Evolutionary conservation across 2,113 vertebrate species (phyloP).

Genomic region (Tragulus kanchil): DNA sequence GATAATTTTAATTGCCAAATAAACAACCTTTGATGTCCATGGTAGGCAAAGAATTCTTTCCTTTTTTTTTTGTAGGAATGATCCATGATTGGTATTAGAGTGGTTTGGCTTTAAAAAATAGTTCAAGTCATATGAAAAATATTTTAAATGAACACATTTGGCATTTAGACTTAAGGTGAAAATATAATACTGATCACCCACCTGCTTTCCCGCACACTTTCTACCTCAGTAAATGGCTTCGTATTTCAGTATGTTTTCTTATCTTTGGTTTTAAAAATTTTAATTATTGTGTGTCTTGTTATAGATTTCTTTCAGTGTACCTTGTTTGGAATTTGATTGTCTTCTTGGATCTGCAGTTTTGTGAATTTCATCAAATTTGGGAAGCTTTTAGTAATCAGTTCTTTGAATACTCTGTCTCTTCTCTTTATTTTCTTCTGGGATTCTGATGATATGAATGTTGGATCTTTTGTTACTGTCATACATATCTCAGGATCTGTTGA

Average conservation of each 20-base stretch:
- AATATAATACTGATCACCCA: neutral
- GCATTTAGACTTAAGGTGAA: neutral
- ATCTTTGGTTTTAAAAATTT: neutral
- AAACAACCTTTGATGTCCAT: neutral
- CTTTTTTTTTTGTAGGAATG: neutral
- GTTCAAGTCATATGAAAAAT: neutral
- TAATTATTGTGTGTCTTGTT: neutral
- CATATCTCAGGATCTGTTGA: neutral
- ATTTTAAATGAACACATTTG: neutral
- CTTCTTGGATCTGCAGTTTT: neutral
- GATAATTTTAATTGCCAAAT: neutral
- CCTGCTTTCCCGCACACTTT: neutral
- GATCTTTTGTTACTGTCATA: neutral
- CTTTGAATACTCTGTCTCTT: neutral
- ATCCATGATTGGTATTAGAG: neutral
- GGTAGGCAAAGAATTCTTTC: neutral
- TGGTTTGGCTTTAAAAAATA: neutral
- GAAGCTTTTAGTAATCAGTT: neutral
- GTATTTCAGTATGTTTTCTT: neutral
- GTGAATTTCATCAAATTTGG: neutral
- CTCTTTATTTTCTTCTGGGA: neutral
- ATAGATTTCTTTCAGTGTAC: neutral
- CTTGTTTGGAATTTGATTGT: neutral
- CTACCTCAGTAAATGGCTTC: neutral
- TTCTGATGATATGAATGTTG: neutral